Evolutionary conservation across 1,140 invertebrate genomes (phyloP).

Genomic region (Sminthurinus signatus): DNA sequence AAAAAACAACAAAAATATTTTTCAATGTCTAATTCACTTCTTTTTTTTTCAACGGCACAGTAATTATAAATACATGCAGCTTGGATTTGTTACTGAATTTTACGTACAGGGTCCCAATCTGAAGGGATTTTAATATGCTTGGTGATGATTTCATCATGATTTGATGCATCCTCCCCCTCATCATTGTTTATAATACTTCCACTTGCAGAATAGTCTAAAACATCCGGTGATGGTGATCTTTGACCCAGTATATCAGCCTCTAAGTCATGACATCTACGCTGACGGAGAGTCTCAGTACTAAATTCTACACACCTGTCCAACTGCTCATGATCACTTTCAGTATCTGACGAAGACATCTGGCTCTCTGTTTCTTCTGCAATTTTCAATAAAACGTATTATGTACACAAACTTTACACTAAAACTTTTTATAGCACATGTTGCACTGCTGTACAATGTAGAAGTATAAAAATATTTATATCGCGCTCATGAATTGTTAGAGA

Average conservation of each 20-base stretch:
- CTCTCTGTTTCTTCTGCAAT: conserved; percentile 42
- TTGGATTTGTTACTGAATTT: no score
- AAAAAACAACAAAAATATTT: not conserved
- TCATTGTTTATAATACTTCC: not conserved
- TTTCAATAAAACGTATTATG: no score
- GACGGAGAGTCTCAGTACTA: conserved; percentile 31
- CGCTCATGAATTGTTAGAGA: no score
- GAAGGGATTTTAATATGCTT: conserved; percentile 39
- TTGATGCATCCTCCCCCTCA: not conserved
- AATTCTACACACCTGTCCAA: conserved; percentile 30
- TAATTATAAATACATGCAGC: no score
- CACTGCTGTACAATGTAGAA: no score
- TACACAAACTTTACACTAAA: no score
- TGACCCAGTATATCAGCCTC: not conserved
- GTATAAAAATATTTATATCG: no score
- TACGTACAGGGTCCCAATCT: conserved; percentile 40
- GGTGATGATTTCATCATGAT: conserved; percentile 28
- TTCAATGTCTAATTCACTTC: not conserved
- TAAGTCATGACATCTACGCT: conserved; percentile 9
- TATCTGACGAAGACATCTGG: conserved; percentile 34
- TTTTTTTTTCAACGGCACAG: not conserved
- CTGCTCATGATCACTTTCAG: conserved; percentile 30
- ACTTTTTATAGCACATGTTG: no score
- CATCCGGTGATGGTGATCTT: not conserved
- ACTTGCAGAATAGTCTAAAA: not conserved